Conservation (phyloP, 2,113 vertebrate species). For the Colius striatus region DNA sequence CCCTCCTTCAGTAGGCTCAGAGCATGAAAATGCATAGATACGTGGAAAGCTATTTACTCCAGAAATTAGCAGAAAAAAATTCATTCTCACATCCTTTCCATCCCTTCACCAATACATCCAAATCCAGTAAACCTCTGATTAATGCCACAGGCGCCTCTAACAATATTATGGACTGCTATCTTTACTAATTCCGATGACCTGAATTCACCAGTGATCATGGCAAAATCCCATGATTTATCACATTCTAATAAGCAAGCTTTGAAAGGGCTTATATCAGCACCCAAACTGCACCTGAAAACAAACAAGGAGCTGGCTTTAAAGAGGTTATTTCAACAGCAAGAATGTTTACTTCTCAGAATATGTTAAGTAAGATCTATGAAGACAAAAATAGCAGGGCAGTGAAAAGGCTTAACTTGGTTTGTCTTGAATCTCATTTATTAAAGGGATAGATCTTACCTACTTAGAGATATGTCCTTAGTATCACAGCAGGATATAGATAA, state of each 20-base stretch:
- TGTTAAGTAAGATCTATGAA: not conserved
- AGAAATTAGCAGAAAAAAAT: not conserved
- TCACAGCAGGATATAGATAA: constrained; percentile 27
- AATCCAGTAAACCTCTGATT: not conserved
- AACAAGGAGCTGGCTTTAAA: not conserved
- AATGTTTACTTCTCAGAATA: not conserved
- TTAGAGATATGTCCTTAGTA: not conserved
- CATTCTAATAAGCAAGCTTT: not conserved
- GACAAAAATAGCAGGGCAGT: not conserved
- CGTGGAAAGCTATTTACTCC: not conserved
- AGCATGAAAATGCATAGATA: not conserved
- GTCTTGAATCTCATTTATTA: not conserved
- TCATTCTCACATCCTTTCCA: not conserved
- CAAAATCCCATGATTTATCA: not conserved
- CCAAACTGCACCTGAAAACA: not conserved
- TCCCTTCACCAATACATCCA: not conserved
- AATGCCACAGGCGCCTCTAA: not conserved
- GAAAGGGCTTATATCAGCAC: not conserved
- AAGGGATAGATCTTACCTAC: not conserved
- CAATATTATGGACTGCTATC: not conserved
- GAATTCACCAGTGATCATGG: not conserved
- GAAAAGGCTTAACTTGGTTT: not conserved
- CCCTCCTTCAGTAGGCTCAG: not conserved
- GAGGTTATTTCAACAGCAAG: not conserved
- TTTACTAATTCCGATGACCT: not conserved